Base-by-base conservation (phyloP, 1,140 invertebrate genomes). In the Anagrus nilaparvatae region DNA sequence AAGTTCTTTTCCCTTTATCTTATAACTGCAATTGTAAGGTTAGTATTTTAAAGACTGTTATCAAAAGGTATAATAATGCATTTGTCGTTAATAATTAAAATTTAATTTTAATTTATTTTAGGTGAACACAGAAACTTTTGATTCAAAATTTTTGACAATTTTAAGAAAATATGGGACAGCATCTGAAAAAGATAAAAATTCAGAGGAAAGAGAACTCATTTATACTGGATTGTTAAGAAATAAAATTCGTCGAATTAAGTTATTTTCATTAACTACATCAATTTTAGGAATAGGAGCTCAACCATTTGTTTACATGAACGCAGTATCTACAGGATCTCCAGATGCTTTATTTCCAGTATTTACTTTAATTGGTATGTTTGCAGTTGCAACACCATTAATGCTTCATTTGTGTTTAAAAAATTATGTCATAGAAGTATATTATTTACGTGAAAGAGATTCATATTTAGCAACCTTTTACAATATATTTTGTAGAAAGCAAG, bases 321-420 rank as follows among this genome's bases (percentile, higher is more conserved):
- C 75, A 16, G 43, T 70, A 14, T 66, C 73, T 21, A 63, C 75
- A 5, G 73, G 73, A 29, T 63, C 62, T 31, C 58, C 76, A 0
- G 59, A 64, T 4, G 59, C 77, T 30, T 59, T 77, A 10, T 31
- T 37, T 1, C 75, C 72, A 4, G 41, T 81, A 5, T 80, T 76
- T 49, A 70, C 74, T 1, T 66, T 82, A 29, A 68, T 87, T 2
- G 81, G 80, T 17, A 76, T 90, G 49, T 86, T 91, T 56, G 82
- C 87, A 4, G 79, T 91, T 52, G 65, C 79, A 0, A 92, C 87
- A 5, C 91, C 92, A 2, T 30, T 90, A 14, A 55, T 94, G 18
- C 65, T 95, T 43, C 86, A 95, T 68, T 67, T 76, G 5, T 66
- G 94, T 12, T 81, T 85, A 3, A 91, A 82, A 54, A 87, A 86